phyloP scores from a whole-genome alignment of 2,113 vertebrate genomes.

The Pterophyllum scalare region DNA sequence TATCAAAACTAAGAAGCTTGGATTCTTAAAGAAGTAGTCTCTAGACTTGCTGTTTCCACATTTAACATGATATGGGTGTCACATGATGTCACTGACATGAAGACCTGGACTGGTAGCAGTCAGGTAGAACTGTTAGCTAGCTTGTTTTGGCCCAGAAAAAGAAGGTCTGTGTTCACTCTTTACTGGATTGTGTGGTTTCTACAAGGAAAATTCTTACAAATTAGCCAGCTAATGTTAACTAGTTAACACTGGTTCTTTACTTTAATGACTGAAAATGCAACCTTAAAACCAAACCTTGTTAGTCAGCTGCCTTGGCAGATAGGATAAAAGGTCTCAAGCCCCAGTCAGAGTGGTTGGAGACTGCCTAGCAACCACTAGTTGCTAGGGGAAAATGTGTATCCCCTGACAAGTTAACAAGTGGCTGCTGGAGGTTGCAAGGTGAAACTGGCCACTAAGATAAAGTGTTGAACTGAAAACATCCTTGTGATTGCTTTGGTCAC shows the following conservation, averaged over 20 bases:
- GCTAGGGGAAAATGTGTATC: neutral
- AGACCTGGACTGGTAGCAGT: neutral
- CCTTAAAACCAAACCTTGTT: neutral
- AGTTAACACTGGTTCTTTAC: neutral
- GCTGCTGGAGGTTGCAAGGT: neutral
- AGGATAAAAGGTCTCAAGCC: neutral
- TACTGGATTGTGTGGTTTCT: neutral
- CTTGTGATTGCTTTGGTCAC: neutral
- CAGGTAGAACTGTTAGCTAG: neutral
- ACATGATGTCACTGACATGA: neutral
- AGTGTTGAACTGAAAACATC: neutral
- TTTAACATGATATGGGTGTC: neutral
- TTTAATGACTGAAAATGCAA: neutral
- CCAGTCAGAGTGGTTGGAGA: too few species aligned
- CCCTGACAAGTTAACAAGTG: neutral
- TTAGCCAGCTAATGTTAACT: neutral
- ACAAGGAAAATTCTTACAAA: neutral
- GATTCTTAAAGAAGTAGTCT: neutral
- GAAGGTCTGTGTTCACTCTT: neutral
- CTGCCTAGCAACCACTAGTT: neutral
- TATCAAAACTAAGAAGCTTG: neutral
- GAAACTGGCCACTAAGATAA: neutral
- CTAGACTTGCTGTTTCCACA: neutral
- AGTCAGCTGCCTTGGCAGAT: rapidly evolving
- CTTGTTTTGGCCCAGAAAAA: neutral